Evolutionary conservation across 2,888 invertebrate genomes (phyloP).

Genomic region (Stenoptilia bipunctidactyla): DNA sequence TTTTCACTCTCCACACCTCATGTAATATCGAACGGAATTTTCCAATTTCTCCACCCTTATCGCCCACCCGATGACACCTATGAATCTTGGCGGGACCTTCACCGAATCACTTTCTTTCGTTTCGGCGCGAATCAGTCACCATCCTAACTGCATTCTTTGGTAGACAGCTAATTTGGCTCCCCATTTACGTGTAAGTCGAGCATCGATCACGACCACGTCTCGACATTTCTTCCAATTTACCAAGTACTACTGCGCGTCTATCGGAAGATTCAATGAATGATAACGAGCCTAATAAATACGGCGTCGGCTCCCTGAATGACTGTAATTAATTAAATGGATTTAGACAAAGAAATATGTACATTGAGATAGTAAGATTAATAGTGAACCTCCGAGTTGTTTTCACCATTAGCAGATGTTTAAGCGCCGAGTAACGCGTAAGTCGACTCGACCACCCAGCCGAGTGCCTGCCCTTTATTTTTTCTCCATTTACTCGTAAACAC

Average conservation of each 20-base stretch:
- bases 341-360: constrained; percentile 69
- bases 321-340: constrained; percentile 71
- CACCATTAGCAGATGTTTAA: constrained; percentile 37
- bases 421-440: constrained; percentile 9
- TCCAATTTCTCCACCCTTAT: constrained; percentile 48
- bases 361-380: constrained; percentile 65
- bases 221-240: constrained; percentile 54
- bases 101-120: constrained; percentile 23
- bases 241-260: constrained; percentile 38
- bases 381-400: constrained; percentile 41
- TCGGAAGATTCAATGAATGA: constrained; percentile 68
- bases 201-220: constrained; percentile 50
- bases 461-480: constrained; percentile 32
- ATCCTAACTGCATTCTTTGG: constrained; percentile 57
- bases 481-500: constrained; percentile 40
- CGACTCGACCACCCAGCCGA: not conserved
- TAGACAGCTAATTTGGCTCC: constrained; percentile 62
- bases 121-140: constrained; percentile 50
- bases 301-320: constrained; percentile 58
- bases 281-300: constrained; percentile 69
- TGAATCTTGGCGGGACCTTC: constrained; percentile 45
- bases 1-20: constrained; percentile 32
- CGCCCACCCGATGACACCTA: constrained; percentile 49
- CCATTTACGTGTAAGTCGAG: constrained; percentile 59
- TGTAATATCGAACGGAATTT: constrained; percentile 49